phyloP scores from a whole-genome alignment of 2,113 vertebrate genomes.

The Mirza zaza region DNA sequence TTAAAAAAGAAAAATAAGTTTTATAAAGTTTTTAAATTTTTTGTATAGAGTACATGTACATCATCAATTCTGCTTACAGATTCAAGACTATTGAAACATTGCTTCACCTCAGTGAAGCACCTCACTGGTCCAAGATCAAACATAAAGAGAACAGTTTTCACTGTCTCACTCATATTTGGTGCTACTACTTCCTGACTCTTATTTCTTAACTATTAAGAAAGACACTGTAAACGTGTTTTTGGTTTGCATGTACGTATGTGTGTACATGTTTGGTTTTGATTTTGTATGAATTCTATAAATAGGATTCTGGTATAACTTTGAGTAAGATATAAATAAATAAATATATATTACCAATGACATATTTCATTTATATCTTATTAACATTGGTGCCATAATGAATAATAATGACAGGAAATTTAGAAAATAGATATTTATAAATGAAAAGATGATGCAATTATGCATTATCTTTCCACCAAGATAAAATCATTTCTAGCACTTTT shows the following conservation, averaged over 20 bases:
- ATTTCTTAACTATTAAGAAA: neutral
- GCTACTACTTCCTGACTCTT: neutral
- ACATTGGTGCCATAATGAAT: neutral
- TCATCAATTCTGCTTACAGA: neutral
- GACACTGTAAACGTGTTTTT: neutral
- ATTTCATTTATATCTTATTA: neutral
- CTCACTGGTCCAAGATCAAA: neutral
- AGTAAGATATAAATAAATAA: neutral
- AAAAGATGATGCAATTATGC: neutral
- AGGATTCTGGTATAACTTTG: neutral
- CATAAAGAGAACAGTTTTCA: neutral
- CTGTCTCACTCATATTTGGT: neutral
- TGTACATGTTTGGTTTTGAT: neutral
- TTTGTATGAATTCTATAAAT: neutral
- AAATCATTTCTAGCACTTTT: neutral
- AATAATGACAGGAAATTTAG: neutral
- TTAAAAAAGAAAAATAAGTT: neutral
- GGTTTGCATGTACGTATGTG: neutral
- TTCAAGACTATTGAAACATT: neutral
- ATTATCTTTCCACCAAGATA: neutral
- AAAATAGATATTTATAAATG: neutral
- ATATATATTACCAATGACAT: neutral
- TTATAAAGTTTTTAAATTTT: neutral
- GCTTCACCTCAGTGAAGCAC: neutral
- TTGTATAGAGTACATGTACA: neutral